Percentiles rank a stretch among this genome's conserved stretches.
phyloP scores from a whole-genome alignment of 2,113 vertebrate species.

The Notothenia rossii region DNA sequence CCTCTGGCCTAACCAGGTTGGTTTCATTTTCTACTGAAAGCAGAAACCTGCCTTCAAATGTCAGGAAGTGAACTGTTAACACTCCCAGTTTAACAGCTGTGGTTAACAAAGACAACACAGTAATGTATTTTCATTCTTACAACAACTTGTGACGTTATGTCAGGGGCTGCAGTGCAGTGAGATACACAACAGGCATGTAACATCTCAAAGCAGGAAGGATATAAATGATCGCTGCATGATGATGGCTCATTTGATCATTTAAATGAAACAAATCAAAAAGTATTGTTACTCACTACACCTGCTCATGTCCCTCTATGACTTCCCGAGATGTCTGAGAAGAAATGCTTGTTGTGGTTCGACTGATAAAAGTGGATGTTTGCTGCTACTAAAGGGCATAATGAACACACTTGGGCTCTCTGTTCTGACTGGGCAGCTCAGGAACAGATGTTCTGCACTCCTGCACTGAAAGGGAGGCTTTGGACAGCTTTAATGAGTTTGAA shows the following conservation, averaged over 20 bases:
- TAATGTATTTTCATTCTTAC: slow-evolving; percentile 13
- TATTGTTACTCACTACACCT: not conserved
- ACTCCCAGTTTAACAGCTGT: not conserved
- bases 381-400: not conserved
- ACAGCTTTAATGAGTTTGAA: not conserved
- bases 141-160: not conserved
- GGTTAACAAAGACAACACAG: not conserved
- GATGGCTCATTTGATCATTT: no score
- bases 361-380: not conserved
- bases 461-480: not conserved
- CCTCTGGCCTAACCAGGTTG: not conserved
- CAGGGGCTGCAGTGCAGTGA: no score
- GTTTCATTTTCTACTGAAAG: slow-evolving; percentile 62
- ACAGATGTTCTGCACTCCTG: not conserved
- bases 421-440: not conserved
- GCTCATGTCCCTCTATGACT: not conserved
- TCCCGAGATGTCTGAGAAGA: not conserved
- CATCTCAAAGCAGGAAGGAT: no score
- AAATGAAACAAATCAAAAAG: no score
- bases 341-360: not conserved
- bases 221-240: no score
- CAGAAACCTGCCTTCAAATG: slow-evolving; percentile 31
- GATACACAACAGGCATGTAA: no score
- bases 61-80: slow-evolving; percentile 52
- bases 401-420: not conserved